phyloP scores from a whole-genome alignment of 2,113 vertebrate species.

The Bungarus multicinctus region DNA sequence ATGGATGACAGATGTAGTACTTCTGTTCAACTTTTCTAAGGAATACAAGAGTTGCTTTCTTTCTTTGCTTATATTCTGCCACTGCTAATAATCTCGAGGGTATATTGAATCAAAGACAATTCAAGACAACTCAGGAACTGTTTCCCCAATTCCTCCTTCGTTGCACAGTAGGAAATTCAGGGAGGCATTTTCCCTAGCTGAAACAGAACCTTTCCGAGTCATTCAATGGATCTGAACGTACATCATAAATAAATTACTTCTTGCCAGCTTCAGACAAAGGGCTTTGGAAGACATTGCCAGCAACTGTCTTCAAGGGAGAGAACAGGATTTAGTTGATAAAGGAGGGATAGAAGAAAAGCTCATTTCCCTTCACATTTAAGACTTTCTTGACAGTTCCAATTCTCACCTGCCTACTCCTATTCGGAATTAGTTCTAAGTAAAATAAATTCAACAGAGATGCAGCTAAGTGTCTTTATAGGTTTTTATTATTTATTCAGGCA shows the following conservation, averaged over 20 bases:
- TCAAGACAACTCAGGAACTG: neutral
- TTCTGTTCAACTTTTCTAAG: neutral
- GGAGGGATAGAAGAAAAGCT: neutral
- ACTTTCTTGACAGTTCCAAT: neutral
- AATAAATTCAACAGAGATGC: neutral
- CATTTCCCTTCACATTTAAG: neutral
- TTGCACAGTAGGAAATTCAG: neutral
- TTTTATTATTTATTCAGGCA: neutral
- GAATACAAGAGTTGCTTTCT: neutral
- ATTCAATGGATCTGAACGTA: neutral
- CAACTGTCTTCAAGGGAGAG: neutral
- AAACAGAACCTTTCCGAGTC: neutral
- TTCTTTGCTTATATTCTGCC: neutral
- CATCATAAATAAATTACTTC: neutral
- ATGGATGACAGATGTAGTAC: neutral
- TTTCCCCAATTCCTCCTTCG: neutral
- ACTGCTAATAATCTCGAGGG: neutral
- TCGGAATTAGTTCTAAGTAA: neutral
- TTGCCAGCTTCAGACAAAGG: neutral
- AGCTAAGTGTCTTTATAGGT: neutral
- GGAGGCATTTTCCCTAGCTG: neutral
- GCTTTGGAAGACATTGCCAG: neutral
- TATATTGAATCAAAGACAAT: neutral
- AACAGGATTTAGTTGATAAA: neutral
- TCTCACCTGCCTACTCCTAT: neutral